Evolutionary conservation across 2,888 invertebrate genomes (phyloP).

Genomic region (Pseudanteris insignis): DNA sequence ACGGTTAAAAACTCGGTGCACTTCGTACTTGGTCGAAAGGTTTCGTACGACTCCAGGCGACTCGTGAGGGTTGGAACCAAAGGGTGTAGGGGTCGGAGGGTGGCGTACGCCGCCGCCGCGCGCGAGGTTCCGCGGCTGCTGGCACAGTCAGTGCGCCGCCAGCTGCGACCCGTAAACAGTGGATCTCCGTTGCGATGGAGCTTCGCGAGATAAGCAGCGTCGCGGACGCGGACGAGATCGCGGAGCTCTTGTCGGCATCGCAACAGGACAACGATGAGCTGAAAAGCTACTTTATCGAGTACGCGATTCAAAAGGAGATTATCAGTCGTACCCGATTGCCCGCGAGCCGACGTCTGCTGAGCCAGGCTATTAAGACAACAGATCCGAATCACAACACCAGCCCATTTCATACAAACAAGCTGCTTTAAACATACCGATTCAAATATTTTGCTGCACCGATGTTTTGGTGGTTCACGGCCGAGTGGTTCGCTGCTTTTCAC

Average conservation of each 20-base stretch:
- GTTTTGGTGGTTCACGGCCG: no score
- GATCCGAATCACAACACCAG: constrained; percentile 52
- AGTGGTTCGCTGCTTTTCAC: no score
- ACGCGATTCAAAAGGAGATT: constrained; percentile 59
- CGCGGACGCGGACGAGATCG: constrained; percentile 56
- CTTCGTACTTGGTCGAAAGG: no score
- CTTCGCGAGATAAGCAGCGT: constrained; percentile 56
- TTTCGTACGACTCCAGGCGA: no score
- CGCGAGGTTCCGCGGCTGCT: no score
- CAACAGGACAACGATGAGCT: constrained; percentile 50
- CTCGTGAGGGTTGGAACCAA: neutral
- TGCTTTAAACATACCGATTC: constrained; percentile 37
- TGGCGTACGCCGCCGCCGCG: neutral
- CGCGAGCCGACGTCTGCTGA: constrained; percentile 58
- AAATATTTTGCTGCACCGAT: no score
- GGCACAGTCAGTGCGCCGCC: constrained; percentile 27
- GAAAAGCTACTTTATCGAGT: constrained; percentile 60
- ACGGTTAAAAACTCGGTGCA: no score
- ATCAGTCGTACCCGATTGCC: constrained; percentile 59
- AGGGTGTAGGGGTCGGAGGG: neutral
- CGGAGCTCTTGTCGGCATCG: constrained; percentile 53
- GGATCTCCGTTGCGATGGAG: no score
- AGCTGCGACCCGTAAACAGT: constrained; percentile 44
- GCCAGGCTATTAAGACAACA: constrained; percentile 52
- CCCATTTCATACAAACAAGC: constrained; percentile 54